A percentile compares a stretch with the other conserved stretches of the same genome.
These are phyloP conservation scores for Halcyon smyrnensis DNA, from an alignment of 2,797 vertebrate genomes.

Conservation along the genomic window DNA sequence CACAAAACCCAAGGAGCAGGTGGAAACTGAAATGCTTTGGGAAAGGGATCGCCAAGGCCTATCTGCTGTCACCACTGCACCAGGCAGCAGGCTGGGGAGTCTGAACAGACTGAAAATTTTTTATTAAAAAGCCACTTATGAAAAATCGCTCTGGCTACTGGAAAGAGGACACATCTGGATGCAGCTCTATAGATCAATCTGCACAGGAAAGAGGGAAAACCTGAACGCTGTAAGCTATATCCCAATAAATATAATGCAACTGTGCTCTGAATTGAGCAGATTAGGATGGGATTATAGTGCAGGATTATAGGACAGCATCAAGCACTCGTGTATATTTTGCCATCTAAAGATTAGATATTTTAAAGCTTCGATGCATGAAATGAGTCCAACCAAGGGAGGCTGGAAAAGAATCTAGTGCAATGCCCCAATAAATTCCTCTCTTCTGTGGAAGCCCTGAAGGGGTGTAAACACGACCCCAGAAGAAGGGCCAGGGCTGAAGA, in stretches of 20 bases:
- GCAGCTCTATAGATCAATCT: not conserved
- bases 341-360: constrained; percentile 20
- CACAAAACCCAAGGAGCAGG: not conserved
- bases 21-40: not conserved
- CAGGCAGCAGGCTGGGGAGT: no score
- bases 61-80: not conserved
- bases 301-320: constrained; percentile 18
- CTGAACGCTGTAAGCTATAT: not conserved
- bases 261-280: not conserved
- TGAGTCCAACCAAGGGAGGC: not conserved
- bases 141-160: rapidly evolving
- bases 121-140: not conserved
- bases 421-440: not conserved
- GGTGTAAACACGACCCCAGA: rapidly evolving
- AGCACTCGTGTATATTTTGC: not conserved
- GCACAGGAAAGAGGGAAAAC: not conserved
- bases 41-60: not conserved
- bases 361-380: not conserved
- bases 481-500: not conserved
- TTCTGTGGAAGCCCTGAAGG: not conserved
- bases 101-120: not conserved
- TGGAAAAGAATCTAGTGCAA: not conserved
- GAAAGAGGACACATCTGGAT: not conserved
- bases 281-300: not conserved
- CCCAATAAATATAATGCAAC: not conserved